Evolutionary conservation across 1,140 invertebrate genomes (phyloP).

Genomic region (Ephestia elutella): DNA sequence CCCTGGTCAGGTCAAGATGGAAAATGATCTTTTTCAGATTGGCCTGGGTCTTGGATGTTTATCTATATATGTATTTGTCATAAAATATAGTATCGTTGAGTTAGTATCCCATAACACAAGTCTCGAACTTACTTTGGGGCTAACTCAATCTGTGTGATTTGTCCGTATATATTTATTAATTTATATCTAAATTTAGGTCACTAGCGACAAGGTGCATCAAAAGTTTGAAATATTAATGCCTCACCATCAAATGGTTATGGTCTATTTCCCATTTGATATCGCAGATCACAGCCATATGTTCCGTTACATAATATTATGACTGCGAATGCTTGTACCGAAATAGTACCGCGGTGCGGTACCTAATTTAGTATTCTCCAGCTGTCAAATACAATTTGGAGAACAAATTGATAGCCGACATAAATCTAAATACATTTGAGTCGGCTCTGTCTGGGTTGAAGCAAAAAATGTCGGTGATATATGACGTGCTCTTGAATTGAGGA

Average conservation of each 20-base stretch:
- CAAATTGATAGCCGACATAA: slow-evolving; percentile 31
- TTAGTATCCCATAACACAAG: too few species aligned
- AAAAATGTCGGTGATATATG: not conserved
- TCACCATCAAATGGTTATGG: not conserved
- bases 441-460: slow-evolving; percentile 12
- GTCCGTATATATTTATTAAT: too few species aligned
- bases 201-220: too few species aligned
- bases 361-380: slow-evolving; percentile 11
- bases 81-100: too few species aligned
- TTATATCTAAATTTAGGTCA: too few species aligned
- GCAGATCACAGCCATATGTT: not conserved
- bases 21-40: too few species aligned
- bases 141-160: too few species aligned
- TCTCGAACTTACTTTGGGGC: too few species aligned
- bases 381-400: slow-evolving; percentile 30
- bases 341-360: not conserved
- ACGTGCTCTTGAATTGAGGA: not conserved
- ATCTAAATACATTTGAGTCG: slow-evolving; percentile 19
- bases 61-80: too few species aligned
- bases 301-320: slow-evolving; percentile 1
- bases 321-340: slow-evolving; percentile 12
- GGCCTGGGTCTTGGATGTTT: too few species aligned
- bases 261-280: not conserved
- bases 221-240: not conserved
- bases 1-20: too few species aligned